These are phyloP conservation scores for Philereme vetulata DNA, from an alignment of 2,888 invertebrate genomes.

Conservation along the genomic window DNA sequence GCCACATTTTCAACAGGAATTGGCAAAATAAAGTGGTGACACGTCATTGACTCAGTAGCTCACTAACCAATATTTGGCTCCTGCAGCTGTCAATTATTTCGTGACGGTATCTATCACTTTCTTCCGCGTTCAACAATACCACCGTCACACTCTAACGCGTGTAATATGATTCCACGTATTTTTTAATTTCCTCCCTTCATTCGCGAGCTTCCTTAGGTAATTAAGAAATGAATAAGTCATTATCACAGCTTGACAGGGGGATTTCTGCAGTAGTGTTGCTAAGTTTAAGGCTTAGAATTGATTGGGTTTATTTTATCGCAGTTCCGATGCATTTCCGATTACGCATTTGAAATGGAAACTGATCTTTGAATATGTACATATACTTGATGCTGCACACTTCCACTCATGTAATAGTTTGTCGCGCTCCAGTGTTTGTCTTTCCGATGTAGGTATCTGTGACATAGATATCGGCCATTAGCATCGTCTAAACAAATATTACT, in stretches of 20 bases:
- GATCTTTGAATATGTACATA: conserved; percentile 80
- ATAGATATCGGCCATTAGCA: conserved; percentile 54
- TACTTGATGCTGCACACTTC: conserved; percentile 56
- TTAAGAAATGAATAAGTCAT: conserved; percentile 73
- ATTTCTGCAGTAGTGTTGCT: conserved; percentile 43
- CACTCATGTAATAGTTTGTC: conserved; percentile 35
- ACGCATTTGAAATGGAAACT: conserved; percentile 78
- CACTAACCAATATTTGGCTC: conserved; percentile 57
- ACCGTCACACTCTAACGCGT: conserved; percentile 70
- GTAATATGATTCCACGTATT: conserved; percentile 48
- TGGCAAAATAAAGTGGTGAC: conserved; percentile 12
- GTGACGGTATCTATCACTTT: conserved; percentile 60
- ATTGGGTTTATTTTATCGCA: conserved; percentile 44
- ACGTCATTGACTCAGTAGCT: conserved; percentile 62
- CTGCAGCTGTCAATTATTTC: conserved; percentile 55
- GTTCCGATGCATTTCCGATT: conserved; percentile 73
- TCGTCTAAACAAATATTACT: conserved; percentile 45
- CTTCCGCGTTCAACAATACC: conserved; percentile 60
- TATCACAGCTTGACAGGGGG: conserved; percentile 41
- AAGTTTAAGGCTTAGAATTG: conserved; percentile 57
- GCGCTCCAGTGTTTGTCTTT: conserved; percentile 45
- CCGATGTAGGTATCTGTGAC: conserved; percentile 45
- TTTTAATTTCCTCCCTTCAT: conserved; percentile 55
- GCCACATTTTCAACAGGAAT: conserved; percentile 4
- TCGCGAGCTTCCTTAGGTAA: conserved; percentile 69